A percentile compares a stretch with the other conserved stretches of the same genome.
These are phyloP conservation scores for Hemaris fuciformis DNA, from an alignment of 2,888 invertebrate genomes.

Conservation along the genomic window DNA sequence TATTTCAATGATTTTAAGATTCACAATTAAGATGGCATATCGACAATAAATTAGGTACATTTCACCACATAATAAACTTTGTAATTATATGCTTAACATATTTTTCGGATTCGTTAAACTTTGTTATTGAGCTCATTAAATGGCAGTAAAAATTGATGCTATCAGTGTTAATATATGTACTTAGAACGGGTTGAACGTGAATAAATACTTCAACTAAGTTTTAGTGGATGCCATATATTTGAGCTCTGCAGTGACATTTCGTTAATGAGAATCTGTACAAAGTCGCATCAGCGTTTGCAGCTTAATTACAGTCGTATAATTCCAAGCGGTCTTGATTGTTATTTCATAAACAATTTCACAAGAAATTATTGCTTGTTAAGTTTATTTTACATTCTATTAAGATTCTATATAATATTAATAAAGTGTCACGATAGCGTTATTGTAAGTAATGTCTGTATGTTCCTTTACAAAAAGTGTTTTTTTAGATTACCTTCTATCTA, in stretches of 20 bases:
- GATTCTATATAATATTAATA: too few relatives aligned
- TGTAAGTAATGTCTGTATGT: too few relatives aligned
- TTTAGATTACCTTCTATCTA: too few relatives aligned
- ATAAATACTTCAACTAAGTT: constrained; percentile 18
- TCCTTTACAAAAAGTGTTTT: too few relatives aligned
- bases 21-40: constrained; percentile 29
- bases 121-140: constrained; percentile 56
- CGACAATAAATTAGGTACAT: constrained; percentile 44
- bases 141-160: constrained; percentile 48
- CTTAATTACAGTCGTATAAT: not conserved
- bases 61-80: constrained; percentile 54
- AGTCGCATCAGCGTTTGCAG: not conserved
- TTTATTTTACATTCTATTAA: too few relatives aligned
- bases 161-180: constrained; percentile 22
- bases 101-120: constrained; percentile 43
- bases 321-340: not conserved
- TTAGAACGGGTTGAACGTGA: constrained; percentile 16
- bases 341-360: too few relatives aligned
- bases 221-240: constrained; percentile 1
- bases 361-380: too few relatives aligned
- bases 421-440: too few relatives aligned
- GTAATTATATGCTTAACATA: constrained; percentile 41
- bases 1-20: constrained; percentile 35
- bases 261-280: not conserved
- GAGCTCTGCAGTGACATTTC: not conserved